Base-by-base conservation (phyloP, 2,888 invertebrate species). In the Amiota minor region DNA sequence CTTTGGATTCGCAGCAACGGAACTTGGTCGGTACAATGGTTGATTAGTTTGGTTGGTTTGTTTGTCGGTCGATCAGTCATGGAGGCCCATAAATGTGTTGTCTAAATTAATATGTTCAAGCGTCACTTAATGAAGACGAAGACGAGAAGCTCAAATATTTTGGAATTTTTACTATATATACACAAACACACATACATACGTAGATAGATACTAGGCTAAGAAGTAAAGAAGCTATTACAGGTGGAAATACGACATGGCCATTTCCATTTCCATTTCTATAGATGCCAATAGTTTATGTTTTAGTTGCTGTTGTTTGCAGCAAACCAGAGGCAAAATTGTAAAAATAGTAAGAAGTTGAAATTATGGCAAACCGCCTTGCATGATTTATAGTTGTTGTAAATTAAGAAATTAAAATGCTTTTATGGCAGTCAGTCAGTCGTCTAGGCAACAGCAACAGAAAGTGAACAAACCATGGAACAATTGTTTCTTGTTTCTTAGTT, bases 401-500 rank as follows among this genome's bases (percentile, higher is more conserved):
- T 83, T 81, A 83, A 83, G 83, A 83, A 83, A 83, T 83, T 85
- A 83, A 83, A 83, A 83, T 85, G 84, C 78, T 78, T 83, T 85
- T 83, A 82, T 85, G 85, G 83, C 72, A 64, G 35, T 72, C 47
- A 64, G 35, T 72, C 47, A 72, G 59, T 70, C 35, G 64, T 20
- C 69, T 62, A 49, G 16, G 53, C 46, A 69, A 80, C 83, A 80
- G 12, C 46, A 46, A 35, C 12, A 53, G 6, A 4, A 35, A 35
- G 23, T 23, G 4, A 35, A 35, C 35, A 35, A 35, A 35, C 35
- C 0, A 35, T 6, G 2, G 35, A 35, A 35, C 2, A 0, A 35
- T 35, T 8, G 35, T 35, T 35, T 35, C 6, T 35, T 35, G 35
- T 35, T 35, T 35, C 4, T 35, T 35, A 6, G 35, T 35, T 35